phyloP scores from a whole-genome alignment of 2,113 vertebrate species.

The Rutilus rutilus region DNA sequence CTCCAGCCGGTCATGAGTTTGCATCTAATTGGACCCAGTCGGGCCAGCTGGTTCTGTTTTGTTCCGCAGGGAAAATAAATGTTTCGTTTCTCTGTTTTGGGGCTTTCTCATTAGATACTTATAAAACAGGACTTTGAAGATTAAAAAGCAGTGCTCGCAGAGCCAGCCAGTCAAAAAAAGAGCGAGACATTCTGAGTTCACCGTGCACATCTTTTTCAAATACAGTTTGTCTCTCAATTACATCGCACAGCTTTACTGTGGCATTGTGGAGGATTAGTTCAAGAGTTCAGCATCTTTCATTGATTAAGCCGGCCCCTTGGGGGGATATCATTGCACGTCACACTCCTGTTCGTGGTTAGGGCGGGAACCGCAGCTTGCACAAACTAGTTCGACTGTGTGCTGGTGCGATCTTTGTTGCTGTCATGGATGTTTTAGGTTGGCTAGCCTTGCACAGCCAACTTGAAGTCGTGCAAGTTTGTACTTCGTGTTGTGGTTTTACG shows the following conservation, averaged over 20 bases:
- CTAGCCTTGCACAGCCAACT: background rate
- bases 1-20: constrained; percentile 64
- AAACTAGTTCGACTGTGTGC: constrained; percentile 1
- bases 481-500: constrained; percentile 6
- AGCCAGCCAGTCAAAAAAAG: constrained; percentile 68
- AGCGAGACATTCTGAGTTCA: constrained; percentile 68
- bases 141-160: constrained; percentile 70
- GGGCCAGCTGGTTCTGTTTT: constrained; percentile 74
- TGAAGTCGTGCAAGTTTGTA: background rate
- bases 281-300: constrained; percentile 53
- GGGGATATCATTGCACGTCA: constrained; percentile 25
- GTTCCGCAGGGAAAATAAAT: constrained; percentile 73
- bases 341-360: constrained; percentile 27
- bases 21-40: constrained; percentile 67
- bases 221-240: constrained; percentile 44
- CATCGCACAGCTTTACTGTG: constrained; percentile 60
- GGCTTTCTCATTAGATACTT: constrained; percentile 75
- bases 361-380: constrained; percentile 23
- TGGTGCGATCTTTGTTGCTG: background rate
- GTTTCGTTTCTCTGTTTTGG: constrained; percentile 76
- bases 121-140: constrained; percentile 78
- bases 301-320: constrained; percentile 58
- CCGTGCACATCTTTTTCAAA: constrained; percentile 61
- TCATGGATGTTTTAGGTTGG: background rate
- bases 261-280: constrained; percentile 64